Evolutionary conservation across 2,888 invertebrate species (phyloP).

Genomic region (Diplolepis rosae): DNA sequence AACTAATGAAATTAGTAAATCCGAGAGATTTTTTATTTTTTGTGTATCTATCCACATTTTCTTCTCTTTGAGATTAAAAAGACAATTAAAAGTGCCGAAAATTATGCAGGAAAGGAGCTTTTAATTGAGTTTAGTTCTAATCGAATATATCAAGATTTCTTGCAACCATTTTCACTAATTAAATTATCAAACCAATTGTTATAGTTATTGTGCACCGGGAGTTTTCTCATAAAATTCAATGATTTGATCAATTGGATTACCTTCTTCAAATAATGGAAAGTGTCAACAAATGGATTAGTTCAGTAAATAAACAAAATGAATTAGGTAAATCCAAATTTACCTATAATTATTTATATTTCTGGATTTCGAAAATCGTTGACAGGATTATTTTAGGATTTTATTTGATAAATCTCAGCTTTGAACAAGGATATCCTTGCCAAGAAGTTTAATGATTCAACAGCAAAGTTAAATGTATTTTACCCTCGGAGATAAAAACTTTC

Average conservation of each 20-base stretch:
- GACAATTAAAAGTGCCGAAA: background rate
- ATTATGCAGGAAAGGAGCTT: background rate
- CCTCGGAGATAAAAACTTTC: background rate
- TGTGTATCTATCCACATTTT: background rate
- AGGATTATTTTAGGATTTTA: background rate
- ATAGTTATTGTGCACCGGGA: background rate
- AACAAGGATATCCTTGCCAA: background rate
- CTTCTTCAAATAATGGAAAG: background rate
- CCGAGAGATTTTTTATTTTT: background rate
- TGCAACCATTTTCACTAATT: background rate
- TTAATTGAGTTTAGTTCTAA: background rate
- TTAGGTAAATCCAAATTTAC: background rate
- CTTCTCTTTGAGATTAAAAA: background rate
- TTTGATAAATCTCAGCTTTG: background rate
- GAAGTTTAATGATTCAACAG: background rate
- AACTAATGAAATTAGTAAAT: too few species aligned
- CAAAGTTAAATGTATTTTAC: background rate
- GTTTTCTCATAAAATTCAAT: background rate
- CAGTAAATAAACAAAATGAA: background rate
- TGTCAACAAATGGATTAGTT: too few species aligned
- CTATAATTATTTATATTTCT: background rate
- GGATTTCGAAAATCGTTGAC: background rate
- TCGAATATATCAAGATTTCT: background rate
- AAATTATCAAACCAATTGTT: background rate
- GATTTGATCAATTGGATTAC: background rate